phyloP scores from a whole-genome alignment of 2,113 vertebrate genomes.

The Mastomys natalensis region DNA sequence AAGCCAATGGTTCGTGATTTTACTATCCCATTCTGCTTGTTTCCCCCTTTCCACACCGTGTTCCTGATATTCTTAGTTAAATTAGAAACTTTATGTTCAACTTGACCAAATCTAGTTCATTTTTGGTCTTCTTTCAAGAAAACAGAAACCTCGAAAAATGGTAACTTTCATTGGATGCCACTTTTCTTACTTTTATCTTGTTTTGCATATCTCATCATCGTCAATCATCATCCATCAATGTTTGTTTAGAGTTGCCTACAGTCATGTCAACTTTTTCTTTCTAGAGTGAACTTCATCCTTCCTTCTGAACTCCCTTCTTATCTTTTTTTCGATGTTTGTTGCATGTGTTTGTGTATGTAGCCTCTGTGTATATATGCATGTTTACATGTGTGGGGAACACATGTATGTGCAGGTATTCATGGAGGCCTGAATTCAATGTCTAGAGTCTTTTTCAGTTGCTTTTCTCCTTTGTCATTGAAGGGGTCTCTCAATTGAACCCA shows the following conservation, averaged over 20 bases:
- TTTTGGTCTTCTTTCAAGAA: background rate
- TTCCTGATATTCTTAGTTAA: slow-evolving; percentile 48
- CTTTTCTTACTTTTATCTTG: background rate
- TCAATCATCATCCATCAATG: background rate
- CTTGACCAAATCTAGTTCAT: slow-evolving; percentile 20
- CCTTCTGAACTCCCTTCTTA: background rate
- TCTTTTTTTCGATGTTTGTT: background rate
- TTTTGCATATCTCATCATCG: background rate
- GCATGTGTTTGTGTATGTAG: background rate
- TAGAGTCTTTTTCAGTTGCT: background rate
- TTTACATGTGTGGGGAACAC: background rate
- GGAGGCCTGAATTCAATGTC: background rate
- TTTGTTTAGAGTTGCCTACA: slow-evolving; percentile 2
- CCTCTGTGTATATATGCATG: background rate
- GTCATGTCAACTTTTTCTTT: background rate
- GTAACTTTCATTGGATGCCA: background rate
- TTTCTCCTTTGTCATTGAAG: too few relatives aligned
- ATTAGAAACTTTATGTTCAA: slow-evolving; percentile 27
- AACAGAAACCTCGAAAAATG: background rate
- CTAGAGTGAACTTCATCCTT: background rate
- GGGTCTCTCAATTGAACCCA: background rate
- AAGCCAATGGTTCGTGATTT: slow-evolving; percentile 6
- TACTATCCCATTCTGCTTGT: slow-evolving; percentile 42
- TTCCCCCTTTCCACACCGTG: background rate
- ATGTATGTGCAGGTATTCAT: background rate